Evolutionary conservation across 2,797 vertebrate genomes (phyloP).

Genomic region (Cryptoprocta ferox): DNA sequence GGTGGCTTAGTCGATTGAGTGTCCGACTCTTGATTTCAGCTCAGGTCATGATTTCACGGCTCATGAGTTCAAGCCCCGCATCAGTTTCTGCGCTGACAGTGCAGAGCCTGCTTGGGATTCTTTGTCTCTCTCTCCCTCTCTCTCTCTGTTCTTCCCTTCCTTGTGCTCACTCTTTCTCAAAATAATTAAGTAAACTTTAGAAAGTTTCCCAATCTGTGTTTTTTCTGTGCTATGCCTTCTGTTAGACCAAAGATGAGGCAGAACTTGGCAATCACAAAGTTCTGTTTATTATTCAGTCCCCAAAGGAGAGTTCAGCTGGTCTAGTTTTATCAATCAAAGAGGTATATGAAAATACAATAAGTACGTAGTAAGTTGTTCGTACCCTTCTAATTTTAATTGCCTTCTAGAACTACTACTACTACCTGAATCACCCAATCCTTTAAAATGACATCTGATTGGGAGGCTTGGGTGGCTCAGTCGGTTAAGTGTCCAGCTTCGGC

Average conservation of each 20-base stretch:
- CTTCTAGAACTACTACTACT: background rate
- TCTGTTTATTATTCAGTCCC: background rate
- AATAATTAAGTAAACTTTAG: no score
- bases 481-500: no score
- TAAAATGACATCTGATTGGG: background rate
- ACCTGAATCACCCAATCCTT: background rate
- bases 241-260: slow-evolving; percentile 16
- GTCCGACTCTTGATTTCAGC: no score
- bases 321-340: slow-evolving; percentile 39
- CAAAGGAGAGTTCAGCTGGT: background rate
- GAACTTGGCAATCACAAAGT: background rate
- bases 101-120: no score
- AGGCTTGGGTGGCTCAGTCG: no score
- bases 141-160: no score
- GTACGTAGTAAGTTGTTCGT: background rate
- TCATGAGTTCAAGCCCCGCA: no score
- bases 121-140: no score
- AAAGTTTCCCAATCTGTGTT: background rate
- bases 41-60: no score
- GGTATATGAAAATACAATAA: slow-evolving; percentile 17
- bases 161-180: no score
- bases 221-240: background rate
- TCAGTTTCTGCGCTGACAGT: no score
- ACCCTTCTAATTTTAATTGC: background rate
- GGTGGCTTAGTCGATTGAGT: no score